phyloP scores from a whole-genome alignment of 2,888 invertebrate species.

The Thelaira solivaga region DNA sequence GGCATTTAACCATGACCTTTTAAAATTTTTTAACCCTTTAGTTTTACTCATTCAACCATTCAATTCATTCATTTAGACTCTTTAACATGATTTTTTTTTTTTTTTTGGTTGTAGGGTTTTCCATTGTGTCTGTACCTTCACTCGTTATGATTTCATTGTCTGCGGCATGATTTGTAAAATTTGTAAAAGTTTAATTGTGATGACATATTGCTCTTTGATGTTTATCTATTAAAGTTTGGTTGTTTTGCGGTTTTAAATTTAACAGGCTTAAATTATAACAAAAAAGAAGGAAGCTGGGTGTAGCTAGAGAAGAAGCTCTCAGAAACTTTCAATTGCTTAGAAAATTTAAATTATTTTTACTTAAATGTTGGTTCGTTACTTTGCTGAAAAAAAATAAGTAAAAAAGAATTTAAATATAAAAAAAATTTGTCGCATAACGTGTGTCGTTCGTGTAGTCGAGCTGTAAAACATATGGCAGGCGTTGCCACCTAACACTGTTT shows the following conservation, averaged over 20 bases:
- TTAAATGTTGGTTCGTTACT: too few relatives aligned
- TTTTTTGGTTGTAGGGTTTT: slow-evolving; percentile 6
- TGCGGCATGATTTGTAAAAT: slow-evolving; percentile 59
- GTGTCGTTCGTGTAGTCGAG: too few relatives aligned
- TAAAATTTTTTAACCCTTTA: slow-evolving; percentile 69
- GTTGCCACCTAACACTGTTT: too few relatives aligned
- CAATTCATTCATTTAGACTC: slow-evolving; percentile 21
- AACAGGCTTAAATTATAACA: neutral
- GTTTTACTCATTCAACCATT: slow-evolving; percentile 18
- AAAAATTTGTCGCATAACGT: too few relatives aligned
- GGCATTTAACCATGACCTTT: slow-evolving; percentile 70
- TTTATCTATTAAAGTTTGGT: slow-evolving; percentile 53
- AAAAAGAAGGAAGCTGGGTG: neutral
- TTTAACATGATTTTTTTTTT: slow-evolving; percentile 41
- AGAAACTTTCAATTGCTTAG: neutral
- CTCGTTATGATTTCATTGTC: slow-evolving; percentile 50
- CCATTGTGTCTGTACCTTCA: slow-evolving; percentile 10
- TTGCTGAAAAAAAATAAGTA: too few relatives aligned
- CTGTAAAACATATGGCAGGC: too few relatives aligned
- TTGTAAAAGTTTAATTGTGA: slow-evolving; percentile 60
- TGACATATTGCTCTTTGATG: slow-evolving; percentile 63
- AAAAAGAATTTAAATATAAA: too few relatives aligned
- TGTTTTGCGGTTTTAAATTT: slow-evolving; percentile 23
- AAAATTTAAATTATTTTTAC: slow-evolving; percentile 20
- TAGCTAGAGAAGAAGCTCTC: neutral